Evolutionary conservation across 2,888 invertebrate species (phyloP).

Genomic region (Meghimatium bilineatum): DNA sequence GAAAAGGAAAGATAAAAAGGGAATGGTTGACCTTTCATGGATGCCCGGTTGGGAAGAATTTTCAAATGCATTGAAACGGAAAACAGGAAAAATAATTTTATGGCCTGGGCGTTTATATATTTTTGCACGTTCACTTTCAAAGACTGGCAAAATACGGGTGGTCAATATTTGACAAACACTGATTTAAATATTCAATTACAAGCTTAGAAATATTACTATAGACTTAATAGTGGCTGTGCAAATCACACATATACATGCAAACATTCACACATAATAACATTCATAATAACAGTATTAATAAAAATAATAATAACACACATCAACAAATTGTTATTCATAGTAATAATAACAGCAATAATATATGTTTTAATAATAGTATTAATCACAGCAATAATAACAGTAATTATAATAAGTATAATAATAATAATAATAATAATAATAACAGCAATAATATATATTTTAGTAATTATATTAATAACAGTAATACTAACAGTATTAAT

Average conservation of each 20-base stretch:
- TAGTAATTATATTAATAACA: too few species aligned
- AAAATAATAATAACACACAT: too few species aligned
- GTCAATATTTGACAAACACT: background rate
- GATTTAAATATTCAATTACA: background rate
- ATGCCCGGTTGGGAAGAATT: background rate
- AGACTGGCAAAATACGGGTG: background rate
- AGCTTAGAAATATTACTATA: background rate
- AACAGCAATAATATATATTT: too few species aligned
- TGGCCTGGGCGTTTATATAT: background rate
- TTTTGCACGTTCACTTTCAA: background rate
- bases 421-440: too few species aligned
- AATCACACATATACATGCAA: background rate
- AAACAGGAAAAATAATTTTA: background rate
- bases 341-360: too few species aligned
- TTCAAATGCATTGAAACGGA: background rate
- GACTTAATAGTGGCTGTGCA: background rate
- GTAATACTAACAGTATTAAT: too few species aligned
- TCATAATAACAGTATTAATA: too few species aligned
- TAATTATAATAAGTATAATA: too few species aligned
- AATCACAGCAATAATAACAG: too few species aligned
- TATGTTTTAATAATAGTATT: too few species aligned
- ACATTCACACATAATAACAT: background rate
- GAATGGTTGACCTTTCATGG: background rate
- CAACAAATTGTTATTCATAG: too few species aligned
- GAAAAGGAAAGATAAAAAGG: background rate